Evolutionary conservation across 2,797 vertebrate species (phyloP).

Genomic region (Buceros bicornis): DNA sequence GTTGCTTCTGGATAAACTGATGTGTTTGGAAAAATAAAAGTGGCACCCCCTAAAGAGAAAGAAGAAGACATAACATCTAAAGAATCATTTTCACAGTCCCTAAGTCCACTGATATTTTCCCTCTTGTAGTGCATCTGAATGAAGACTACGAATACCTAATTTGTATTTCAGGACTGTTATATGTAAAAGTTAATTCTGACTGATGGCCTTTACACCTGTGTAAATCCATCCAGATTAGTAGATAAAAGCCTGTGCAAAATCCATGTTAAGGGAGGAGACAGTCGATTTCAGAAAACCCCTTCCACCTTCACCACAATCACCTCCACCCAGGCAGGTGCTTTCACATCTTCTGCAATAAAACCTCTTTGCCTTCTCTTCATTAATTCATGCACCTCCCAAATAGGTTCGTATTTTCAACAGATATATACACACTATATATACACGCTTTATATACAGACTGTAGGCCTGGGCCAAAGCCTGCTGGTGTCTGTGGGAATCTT

Average conservation of each 20-base stretch:
- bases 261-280: not conserved
- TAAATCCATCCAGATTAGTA: not conserved
- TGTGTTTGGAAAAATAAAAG: constrained; percentile 90
- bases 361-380: not conserved
- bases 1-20: constrained; percentile 87
- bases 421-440: not conserved
- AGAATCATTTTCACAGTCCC: constrained; percentile 38
- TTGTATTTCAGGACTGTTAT: not conserved
- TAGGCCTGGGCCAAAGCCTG: not conserved
- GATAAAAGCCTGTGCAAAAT: not conserved
- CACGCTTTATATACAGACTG: not conserved
- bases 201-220: not conserved
- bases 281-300: not conserved
- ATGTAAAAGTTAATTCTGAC: not conserved
- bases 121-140: not conserved
- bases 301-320: not conserved
- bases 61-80: constrained; percentile 75
- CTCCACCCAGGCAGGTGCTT: not conserved
- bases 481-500: not conserved
- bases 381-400: not conserved
- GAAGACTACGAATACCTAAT: not conserved
- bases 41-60: constrained; percentile 87
- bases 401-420: not conserved
- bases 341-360: not conserved
- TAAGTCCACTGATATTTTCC: not conserved